Evolutionary conservation across 2,888 invertebrate species (phyloP).

Genomic region (Drosophila antonietae): DNA sequence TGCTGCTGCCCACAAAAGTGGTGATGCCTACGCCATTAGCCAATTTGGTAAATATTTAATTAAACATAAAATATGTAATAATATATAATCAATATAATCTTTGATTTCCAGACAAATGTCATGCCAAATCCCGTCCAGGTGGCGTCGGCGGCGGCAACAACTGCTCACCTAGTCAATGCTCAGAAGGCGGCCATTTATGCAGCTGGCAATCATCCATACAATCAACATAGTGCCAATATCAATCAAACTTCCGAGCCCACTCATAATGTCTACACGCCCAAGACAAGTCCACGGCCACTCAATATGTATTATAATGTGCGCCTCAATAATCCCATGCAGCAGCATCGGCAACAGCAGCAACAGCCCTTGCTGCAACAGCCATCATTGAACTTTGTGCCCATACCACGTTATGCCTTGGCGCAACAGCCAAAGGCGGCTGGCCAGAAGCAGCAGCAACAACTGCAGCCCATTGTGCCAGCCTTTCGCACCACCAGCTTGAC

Average conservation of each 20-base stretch:
- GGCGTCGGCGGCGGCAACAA: slow-evolving; percentile 1
- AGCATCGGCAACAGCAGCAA: slow-evolving; percentile 13
- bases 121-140: slow-evolving; percentile 35
- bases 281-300: slow-evolving; percentile 54
- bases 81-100: not conserved
- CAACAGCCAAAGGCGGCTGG: slow-evolving; percentile 37
- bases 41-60: slow-evolving; percentile 54
- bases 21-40: slow-evolving; percentile 46
- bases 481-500: slow-evolving; percentile 85
- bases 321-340: slow-evolving; percentile 60
- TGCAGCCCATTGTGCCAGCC: slow-evolving; percentile 68
- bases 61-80: not conserved
- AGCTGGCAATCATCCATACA: slow-evolving; percentile 38
- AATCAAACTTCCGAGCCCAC: slow-evolving; percentile 45
- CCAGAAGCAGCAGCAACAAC: slow-evolving; percentile 43
- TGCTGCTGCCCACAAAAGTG: slow-evolving; percentile 25
- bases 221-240: slow-evolving; percentile 58
- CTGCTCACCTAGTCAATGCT: slow-evolving; percentile 31
- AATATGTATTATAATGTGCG: slow-evolving; percentile 69
- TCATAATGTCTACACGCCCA: slow-evolving; percentile 53
- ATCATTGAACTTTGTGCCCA: slow-evolving; percentile 45
- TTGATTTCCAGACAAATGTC: slow-evolving; percentile 59
- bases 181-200: slow-evolving; percentile 37
- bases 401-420: slow-evolving; percentile 56
- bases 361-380: slow-evolving; percentile 32